These are phyloP conservation scores for Lymantria monacha DNA, from an alignment of 2,888 invertebrate species.

Conservation along the genomic window DNA sequence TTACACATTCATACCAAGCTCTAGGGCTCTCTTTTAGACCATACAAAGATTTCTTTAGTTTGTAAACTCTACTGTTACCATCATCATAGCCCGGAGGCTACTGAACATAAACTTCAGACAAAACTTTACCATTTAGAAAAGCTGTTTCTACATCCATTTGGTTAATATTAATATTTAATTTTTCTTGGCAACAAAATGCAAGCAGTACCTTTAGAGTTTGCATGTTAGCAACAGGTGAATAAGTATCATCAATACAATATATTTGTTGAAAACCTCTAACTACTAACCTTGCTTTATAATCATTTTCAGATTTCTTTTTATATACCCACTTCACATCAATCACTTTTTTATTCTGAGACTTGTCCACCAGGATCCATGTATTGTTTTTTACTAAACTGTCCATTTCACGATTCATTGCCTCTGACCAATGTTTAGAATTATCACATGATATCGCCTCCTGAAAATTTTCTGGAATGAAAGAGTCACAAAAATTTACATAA, in stretches of 20 bases:
- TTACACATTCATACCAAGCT: conserved; percentile 9
- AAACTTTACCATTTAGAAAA: no score
- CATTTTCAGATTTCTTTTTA: not conserved
- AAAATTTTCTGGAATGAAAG: conserved; percentile 1
- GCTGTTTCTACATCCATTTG: conserved; percentile 14
- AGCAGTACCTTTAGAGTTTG: conserved; percentile 4
- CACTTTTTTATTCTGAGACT: not conserved
- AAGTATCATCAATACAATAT: conserved; percentile 1
- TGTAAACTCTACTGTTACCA: conserved; percentile 3
- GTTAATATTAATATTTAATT: conserved; percentile 1
- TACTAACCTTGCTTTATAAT: conserved; percentile 5
- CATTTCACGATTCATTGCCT: not conserved
- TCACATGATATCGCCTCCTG: conserved; percentile 4
- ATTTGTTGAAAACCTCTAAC: conserved; percentile 11
- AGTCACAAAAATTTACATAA: not conserved
- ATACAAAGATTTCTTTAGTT: conserved; percentile 8
- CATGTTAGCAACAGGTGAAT: conserved; percentile 8
- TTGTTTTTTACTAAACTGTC: not conserved
- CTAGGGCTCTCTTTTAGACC: conserved; percentile 8
- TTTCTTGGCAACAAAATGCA: conserved; percentile 1
- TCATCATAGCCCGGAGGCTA: conserved; percentile 6
- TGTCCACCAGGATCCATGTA: not conserved
- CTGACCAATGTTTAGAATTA: not conserved
- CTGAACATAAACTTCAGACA: conserved; percentile 7
- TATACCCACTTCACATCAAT: conserved; percentile 4